Conservation (phyloP, 2,797 vertebrate genomes). For the Numenius phaeopus region DNA sequence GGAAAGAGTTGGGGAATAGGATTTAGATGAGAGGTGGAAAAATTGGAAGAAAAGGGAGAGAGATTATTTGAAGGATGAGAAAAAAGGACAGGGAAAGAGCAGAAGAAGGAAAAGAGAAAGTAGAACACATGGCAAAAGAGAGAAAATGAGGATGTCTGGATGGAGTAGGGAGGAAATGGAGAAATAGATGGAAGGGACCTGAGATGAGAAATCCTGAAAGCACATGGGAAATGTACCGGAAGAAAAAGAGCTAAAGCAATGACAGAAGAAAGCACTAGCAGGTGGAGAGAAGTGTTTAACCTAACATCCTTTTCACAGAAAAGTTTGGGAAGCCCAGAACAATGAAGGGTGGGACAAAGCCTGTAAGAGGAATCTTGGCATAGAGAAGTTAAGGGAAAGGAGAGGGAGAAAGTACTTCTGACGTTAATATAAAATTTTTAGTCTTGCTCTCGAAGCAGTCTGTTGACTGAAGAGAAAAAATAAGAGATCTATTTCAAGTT, state of each 20-base stretch:
- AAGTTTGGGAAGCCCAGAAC: not conserved
- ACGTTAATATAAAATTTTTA: not conserved
- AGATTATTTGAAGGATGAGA: not conserved
- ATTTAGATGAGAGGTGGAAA: not conserved
- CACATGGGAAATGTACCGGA: not conserved
- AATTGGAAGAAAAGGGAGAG: not conserved
- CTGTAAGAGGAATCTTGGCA: not conserved
- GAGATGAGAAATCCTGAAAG: not conserved
- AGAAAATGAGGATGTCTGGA: not conserved
- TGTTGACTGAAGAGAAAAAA: not conserved
- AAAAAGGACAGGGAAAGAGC: not conserved
- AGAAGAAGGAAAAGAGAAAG: not conserved
- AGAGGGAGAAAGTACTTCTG: not conserved
- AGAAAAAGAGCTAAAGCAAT: not conserved
- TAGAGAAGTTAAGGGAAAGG: not conserved
- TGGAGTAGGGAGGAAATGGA: not conserved
- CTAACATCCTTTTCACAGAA: not conserved
- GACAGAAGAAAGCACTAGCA: not conserved
- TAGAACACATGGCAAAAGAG: not conserved
- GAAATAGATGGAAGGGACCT: not conserved
- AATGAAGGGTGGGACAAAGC: not conserved
- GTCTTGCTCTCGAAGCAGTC: not conserved
- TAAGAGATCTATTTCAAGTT: not conserved
- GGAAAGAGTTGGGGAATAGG: not conserved
- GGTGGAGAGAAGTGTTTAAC: not conserved